Base-by-base conservation (phyloP, 2,113 vertebrate species). In the Corythornis madagascariensis region DNA sequence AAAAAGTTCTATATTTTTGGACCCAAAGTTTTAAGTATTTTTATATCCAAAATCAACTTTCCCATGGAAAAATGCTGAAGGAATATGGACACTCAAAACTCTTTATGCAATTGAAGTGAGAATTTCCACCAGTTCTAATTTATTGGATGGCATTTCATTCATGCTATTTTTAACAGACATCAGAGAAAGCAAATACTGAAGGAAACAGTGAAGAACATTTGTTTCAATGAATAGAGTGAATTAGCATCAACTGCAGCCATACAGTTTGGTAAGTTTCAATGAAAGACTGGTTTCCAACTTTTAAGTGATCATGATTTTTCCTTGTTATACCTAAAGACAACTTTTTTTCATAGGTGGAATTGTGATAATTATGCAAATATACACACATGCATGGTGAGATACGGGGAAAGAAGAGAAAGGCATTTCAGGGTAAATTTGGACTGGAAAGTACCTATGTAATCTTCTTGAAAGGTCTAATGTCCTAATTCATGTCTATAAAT, bases 131-230 rank as follows among this genome's bases (percentile, higher is more conserved):
- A 71, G 56, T 38, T 87, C 26, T 64, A 35, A 35, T 80, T 87
- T 91, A 76, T 25, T 73, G 63, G 66, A 70, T 83, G 20, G 25
- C 0, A 6, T 80, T 91, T 87, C 52, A 92, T 83, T 89, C 64
- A 77, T 40, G 47, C 38, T 93, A 87, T 92, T 92, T 96, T 94
- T 67, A 91, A 60, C 74, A 94, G 45, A 61, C 16, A 72, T 29
- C 71, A 73, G 22, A 80, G 47, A 77, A 91, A 90, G 78, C 16
- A 79, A 93, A 84, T 70, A 89, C 64, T 77, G 72, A 35, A 89
- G 71, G 65, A 96, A 89, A 80, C 78, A 84, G 15, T 83, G 83
- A 75, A 84, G 80, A 92, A 88, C 55, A 70, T 79, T 90, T 85
- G 57, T 48, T 90, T 94, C 81, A 90, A 84, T 31, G 35, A 88